Percentiles rank a stretch among this genome's conserved stretches.
Conservation (phyloP, 2,113 vertebrate genomes). For the Lethenteron reissneri region DNA sequence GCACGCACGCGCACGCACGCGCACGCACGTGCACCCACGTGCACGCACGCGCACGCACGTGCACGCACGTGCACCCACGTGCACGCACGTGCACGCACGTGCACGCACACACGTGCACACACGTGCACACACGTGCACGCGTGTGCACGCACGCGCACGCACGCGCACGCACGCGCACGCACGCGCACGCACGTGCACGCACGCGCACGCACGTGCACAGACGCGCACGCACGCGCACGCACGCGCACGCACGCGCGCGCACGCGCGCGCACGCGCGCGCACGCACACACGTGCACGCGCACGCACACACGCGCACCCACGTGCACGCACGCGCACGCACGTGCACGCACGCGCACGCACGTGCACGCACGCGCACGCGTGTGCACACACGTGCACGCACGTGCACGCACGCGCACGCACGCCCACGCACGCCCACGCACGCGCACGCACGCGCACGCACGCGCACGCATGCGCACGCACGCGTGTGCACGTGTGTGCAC, state of each 20-base stretch:
- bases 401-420: not conserved
- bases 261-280: not conserved
- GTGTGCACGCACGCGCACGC: not conserved
- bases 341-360: not conserved
- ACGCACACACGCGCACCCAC: not conserved
- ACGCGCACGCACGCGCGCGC: not conserved
- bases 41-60: not conserved
- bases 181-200: not conserved
- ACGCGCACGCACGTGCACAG: not conserved
- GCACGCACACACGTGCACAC: not conserved
- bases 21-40: not conserved
- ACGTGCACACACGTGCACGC: not conserved
- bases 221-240: constrained; percentile 3
- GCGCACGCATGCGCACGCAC: not conserved
- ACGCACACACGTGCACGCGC: not conserved
- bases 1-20: not conserved
- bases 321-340: constrained; percentile 1
- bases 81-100: not conserved
- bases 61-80: not conserved
- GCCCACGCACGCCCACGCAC: not conserved
- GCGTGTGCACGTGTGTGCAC: not conserved
- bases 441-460: not conserved
- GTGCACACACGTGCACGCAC: not conserved
- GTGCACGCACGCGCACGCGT: not conserved
- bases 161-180: not conserved